Percentiles rank a stretch among this genome's conserved stretches.
Conservation (phyloP, 2,888 invertebrate species). For the Pterobdella sp. region DNA sequence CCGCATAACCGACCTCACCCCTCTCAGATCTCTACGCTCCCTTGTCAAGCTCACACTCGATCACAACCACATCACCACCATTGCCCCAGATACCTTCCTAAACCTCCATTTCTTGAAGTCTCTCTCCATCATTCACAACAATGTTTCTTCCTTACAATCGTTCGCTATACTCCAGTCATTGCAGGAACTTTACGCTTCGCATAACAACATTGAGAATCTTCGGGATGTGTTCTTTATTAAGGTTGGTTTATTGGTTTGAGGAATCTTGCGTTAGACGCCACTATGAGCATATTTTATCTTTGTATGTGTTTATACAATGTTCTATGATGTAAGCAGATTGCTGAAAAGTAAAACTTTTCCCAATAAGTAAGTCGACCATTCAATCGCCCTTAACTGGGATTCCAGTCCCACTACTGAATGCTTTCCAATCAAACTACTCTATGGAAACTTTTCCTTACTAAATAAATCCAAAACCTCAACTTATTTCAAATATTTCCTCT, state of each 20-base stretch:
- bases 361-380: too few species aligned
- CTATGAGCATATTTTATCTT: too few species aligned
- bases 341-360: too few species aligned
- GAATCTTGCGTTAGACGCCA: too few species aligned
- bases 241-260: conserved; percentile 37
- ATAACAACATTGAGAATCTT: conserved; percentile 47
- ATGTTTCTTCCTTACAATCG: conserved; percentile 43
- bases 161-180: conserved; percentile 41
- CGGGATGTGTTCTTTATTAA: conserved; percentile 50
- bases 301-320: too few species aligned
- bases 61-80: conserved; percentile 45
- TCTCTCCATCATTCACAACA: conserved; percentile 48
- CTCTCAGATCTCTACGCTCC: conserved; percentile 42
- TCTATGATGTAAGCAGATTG: too few species aligned
- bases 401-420: too few species aligned
- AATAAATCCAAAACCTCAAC: too few species aligned
- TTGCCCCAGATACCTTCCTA: conserved; percentile 44
- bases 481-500: too few species aligned
- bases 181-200: conserved; percentile 45
- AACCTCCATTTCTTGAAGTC: conserved; percentile 42
- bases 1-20: conserved; percentile 46
- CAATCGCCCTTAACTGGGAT: too few species aligned
- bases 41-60: conserved; percentile 45
- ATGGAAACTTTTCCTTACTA: too few species aligned
- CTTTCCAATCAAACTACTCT: too few species aligned